Percentiles rank a stretch among this genome's conserved stretches.
These are phyloP conservation scores for Perca schrenkii DNA, from an alignment of 2,113 vertebrate genomes.

Conservation along the genomic window DNA sequence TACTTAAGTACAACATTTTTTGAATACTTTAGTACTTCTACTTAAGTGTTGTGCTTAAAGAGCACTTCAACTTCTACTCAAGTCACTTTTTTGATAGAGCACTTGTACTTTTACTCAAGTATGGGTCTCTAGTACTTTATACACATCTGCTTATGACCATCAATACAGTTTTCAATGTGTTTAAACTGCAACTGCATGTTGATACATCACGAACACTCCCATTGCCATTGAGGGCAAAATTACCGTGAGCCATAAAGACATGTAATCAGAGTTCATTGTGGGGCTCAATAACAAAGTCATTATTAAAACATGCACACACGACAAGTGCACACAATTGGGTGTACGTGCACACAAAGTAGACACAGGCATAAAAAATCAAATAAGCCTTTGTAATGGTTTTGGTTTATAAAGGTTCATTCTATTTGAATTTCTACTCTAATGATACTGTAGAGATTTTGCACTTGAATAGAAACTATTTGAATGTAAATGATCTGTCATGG, in stretches of 20 bases:
- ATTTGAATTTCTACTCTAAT: conserved; percentile 13
- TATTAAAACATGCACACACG: conserved; percentile 10
- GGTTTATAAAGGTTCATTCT: conserved; percentile 7
- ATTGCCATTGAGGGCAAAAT: conserved; percentile 4
- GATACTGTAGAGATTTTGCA: background rate
- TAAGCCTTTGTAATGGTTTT: conserved; percentile 7
- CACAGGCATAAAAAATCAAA: background rate
- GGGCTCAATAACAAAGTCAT: conserved; percentile 6
- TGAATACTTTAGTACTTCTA: too few species aligned
- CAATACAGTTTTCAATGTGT: background rate
- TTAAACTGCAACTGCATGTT: background rate
- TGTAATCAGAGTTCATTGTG: background rate
- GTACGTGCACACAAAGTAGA: background rate
- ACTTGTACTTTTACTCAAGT: too few species aligned
- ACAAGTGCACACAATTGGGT: background rate
- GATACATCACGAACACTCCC: background rate
- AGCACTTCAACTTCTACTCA: too few species aligned
- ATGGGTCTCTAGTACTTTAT: too few species aligned
- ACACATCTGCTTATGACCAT: background rate
- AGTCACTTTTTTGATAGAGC: too few species aligned
- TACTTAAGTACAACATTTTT: too few species aligned
- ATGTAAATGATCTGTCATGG: conserved; percentile 51
- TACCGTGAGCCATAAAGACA: conserved; percentile 1
- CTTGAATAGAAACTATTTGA: conserved; percentile 38
- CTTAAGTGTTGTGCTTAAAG: too few species aligned